Evolutionary conservation across 2,797 vertebrate genomes (phyloP).

Genomic region (Acanthiza pusilla): DNA sequence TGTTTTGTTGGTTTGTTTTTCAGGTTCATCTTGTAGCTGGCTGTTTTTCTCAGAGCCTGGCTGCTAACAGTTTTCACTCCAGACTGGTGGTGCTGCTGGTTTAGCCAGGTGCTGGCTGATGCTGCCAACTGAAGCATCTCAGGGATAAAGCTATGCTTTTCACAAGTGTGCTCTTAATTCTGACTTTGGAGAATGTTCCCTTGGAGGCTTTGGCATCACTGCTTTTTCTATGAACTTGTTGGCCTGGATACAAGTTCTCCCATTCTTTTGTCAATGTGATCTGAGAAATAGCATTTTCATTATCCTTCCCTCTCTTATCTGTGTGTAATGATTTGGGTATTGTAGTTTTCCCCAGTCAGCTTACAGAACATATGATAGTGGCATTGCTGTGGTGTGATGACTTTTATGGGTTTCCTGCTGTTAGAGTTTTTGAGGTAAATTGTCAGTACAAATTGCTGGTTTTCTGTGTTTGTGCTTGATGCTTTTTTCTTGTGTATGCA

Average conservation of each 20-base stretch:
- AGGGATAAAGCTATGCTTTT: not conserved
- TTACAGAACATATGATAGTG: not conserved
- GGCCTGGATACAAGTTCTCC: not conserved
- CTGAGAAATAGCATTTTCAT: not conserved
- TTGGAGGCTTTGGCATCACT: not conserved
- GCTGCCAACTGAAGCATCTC: not conserved
- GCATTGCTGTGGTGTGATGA: not conserved
- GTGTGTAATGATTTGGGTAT: not conserved
- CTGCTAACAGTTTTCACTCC: not conserved
- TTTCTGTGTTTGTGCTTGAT: not conserved
- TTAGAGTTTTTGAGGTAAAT: not conserved
- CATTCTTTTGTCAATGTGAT: not conserved
- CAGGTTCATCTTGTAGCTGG: fast-evolving
- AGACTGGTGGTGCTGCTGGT: not conserved
- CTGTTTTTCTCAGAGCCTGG: not conserved
- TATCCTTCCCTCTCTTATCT: not conserved
- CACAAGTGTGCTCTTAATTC: not conserved
- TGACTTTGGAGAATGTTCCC: not conserved
- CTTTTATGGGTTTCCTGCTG: not conserved
- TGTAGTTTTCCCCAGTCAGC: not conserved
- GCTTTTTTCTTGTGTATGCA: not conserved
- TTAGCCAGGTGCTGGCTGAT: not conserved
- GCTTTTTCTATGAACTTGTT: not conserved
- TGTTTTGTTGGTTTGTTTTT: not conserved
- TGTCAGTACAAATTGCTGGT: not conserved